Base-by-base conservation (phyloP, 2,113 vertebrate genomes). In the Hassar affinis region DNA sequence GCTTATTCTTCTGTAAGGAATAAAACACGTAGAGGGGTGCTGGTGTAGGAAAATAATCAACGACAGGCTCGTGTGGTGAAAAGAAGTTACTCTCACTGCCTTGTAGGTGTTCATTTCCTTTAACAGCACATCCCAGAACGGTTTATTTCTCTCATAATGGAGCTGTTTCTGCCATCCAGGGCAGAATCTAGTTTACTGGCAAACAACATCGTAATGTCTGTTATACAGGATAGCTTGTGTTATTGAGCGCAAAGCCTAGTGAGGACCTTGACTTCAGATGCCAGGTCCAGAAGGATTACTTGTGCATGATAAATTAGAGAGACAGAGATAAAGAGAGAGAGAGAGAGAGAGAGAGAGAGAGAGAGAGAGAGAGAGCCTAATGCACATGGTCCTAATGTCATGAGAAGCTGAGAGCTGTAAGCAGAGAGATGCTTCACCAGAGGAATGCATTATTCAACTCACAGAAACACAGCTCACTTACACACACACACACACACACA, bases 381-480 rank as follows among this genome's bases (percentile, higher is more conserved):
- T 83, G 78, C 64, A 83, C 62, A 61, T 74, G 69, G 45, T 49
- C 45, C 14, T 74, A 74, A 74, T 49, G 57, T 71, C 71, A 84
- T 69, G 54, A 59, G 38, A 84, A 84, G 84, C 56, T 68, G 79
- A 87, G 81, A 82, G 49, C 79, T 84, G 84, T 83, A 86, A 87
- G 83, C 69, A 84, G 79, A 87, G 85, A 86, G 74, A 84, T 78
- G 51, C 35, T 78, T 78, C 68, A 78, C 69, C 68, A 47, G 59
- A 83, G 80, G 75, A 77, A 85, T 88, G 85, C 87, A 88, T 88
- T 88, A 88, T 88, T 88, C 45, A 85, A 78, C 74, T 61, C 81
- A 85, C 57, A 88, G 57, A 82, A 80, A 80, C 80, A 82, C 69
- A 77, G 85, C 87, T 85, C 87, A 72, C 85, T 85, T 83, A 81